Base-by-base conservation (phyloP, 2,113 vertebrate genomes). In the Psettodes erumei region DNA sequence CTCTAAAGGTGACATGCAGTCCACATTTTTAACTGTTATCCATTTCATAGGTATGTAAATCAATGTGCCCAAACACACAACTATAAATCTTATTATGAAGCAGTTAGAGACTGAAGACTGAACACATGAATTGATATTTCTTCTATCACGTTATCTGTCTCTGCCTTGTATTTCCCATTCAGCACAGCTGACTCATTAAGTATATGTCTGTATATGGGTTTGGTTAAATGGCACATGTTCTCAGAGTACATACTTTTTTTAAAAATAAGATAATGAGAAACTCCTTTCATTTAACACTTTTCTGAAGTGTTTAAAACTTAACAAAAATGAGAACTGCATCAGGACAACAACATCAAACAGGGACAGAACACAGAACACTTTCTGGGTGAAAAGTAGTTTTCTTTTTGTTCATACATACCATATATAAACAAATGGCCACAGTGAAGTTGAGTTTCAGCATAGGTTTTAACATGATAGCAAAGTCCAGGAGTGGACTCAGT, bases 401-500 rank as follows among this genome's bases (percentile, higher is more conserved):
- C 37, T 16, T 27, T 58, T 53, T 51, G 13, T 32, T 72, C n/a
- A n/a, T 42, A 6, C 16, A 32, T 13, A 18, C 11, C 23, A n/a
- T 13, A 27, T 27, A 43, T n/a, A 30, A 21, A n/a, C 38, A 59
- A 15, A 9, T 59, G 6, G 12, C n/a, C 6, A 61, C 50, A n/a
- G 8, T 19, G 15, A 35, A 30, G 33, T 40, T 2, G 27, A 40
- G 8, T 42, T 77, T 54, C 13, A 37, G 3, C 19, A 21, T 11
- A 15, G 15, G 19, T 43, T 51, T 60, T 27, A 30, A 47, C 50
- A 21, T 62, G 11, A 8, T 19, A 2, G 28, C 38, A 23, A 65
- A 16, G 42, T 53, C 3, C 32, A 58, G 38, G 18, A 70, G 35
- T 15, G 35, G 75, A 58, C 42, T 28, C 15, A 78, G 55, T 83